These are phyloP conservation scores for Ecliptopera silaceata DNA, from an alignment of 2,888 invertebrate species.

Conservation along the genomic window DNA sequence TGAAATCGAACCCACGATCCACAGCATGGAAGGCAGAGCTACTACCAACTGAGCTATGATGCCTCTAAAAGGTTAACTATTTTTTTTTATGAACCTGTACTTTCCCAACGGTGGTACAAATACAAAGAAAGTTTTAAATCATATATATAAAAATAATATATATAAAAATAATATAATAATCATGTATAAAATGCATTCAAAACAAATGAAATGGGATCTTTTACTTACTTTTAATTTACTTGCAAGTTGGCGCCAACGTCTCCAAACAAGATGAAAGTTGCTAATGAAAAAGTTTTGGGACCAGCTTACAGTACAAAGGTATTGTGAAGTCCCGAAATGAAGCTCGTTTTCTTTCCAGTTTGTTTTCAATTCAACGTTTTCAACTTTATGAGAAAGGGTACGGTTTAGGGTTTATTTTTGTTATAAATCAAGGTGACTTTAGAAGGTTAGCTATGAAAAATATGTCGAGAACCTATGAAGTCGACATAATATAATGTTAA, in stretches of 20 bases:
- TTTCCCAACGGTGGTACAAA: too few species aligned
- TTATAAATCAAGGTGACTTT: not conserved
- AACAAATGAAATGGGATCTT: not conserved
- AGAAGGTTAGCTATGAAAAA: not conserved
- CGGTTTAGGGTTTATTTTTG: conserved; percentile 1
- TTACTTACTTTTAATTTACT: conserved; percentile 4
- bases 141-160: too few species aligned
- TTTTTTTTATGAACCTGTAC: too few species aligned
- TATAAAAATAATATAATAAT: not conserved
- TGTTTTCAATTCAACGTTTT: conserved; percentile 10
- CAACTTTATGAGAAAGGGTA: not conserved
- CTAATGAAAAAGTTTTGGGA: conserved; percentile 37
- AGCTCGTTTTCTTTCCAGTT: conserved; percentile 13
- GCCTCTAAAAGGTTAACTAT: too few species aligned
- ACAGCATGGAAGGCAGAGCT: too few species aligned
- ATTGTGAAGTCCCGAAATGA: conserved; percentile 33
- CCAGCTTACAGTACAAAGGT: conserved; percentile 31
- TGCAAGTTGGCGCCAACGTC: not conserved
- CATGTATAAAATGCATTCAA: not conserved
- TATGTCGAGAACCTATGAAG: too few species aligned
- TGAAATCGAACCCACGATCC: too few species aligned
- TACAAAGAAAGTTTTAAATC: too few species aligned
- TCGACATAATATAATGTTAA: too few species aligned
- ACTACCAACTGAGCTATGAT: too few species aligned
- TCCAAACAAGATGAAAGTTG: conserved; percentile 39